phyloP scores from a whole-genome alignment of 2,113 vertebrate species.

The Hemicordylus capensis region DNA sequence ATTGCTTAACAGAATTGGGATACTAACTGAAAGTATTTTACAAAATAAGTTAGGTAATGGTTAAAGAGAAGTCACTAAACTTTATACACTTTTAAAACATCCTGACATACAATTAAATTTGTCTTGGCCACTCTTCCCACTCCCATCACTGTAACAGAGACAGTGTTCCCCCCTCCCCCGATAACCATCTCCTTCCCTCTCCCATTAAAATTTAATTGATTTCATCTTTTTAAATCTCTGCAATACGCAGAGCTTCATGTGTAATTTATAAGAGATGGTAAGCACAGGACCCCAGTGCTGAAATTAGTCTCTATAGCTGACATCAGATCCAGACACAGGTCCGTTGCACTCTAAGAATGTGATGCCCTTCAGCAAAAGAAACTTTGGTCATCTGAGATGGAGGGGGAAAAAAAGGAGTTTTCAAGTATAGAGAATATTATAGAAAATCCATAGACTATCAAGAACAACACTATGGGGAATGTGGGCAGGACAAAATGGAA shows the following conservation, averaged over 20 bases:
- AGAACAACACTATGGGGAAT: not conserved
- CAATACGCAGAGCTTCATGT: constrained; percentile 31
- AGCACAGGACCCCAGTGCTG: constrained; percentile 36
- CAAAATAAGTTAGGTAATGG: not conserved
- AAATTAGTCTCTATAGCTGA: constrained; percentile 42
- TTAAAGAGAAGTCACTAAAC: not conserved
- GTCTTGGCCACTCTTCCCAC: not conserved
- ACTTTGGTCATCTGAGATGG: not conserved
- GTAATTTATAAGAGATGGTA: constrained; percentile 41
- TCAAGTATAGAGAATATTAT: constrained; percentile 10
- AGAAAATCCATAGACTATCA: not conserved
- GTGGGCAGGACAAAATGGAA: not conserved
- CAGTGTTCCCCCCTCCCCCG: constrained; percentile 37
- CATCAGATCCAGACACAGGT: constrained; percentile 33
- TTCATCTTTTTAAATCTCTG: constrained; percentile 51
- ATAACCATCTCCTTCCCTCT: not conserved
- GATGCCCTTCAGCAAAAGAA: constrained; percentile 3
- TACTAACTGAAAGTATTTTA: not conserved
- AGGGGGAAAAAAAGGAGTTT: not conserved
- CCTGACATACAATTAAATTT: not conserved
- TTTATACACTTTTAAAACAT: constrained; percentile 10
- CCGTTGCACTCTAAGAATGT: constrained; percentile 29
- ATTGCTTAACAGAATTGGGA: not conserved
- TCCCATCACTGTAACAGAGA: not conserved
- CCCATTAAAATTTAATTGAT: constrained; percentile 39